phyloP scores from a whole-genome alignment of 2,113 vertebrate genomes.

The Sinocyclocheilus anophthalmus region DNA sequence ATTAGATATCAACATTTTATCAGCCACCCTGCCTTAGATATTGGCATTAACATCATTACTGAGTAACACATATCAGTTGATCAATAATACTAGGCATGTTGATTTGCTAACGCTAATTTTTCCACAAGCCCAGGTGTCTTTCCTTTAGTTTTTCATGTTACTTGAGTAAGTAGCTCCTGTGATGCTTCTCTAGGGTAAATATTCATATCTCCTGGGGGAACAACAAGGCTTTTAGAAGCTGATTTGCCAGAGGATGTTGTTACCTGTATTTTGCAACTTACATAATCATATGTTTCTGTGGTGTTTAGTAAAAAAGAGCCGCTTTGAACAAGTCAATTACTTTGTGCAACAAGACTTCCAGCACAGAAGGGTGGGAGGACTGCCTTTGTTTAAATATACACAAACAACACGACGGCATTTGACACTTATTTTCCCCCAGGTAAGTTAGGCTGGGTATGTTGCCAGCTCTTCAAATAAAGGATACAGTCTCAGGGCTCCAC shows the following conservation, averaged over 20 bases:
- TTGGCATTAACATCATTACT: neutral
- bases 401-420: neutral
- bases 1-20: neutral
- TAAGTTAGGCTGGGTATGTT: neutral
- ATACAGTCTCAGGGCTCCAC: constrained; percentile 97
- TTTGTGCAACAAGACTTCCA: constrained; percentile 10
- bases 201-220: constrained; percentile 25
- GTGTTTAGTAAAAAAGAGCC: neutral
- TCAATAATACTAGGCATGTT: neutral
- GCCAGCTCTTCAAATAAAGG: constrained; percentile 75
- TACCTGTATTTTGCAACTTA: constrained; percentile 4
- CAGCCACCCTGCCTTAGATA: neutral
- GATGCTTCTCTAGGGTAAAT: constrained; percentile 14
- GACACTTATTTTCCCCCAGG: neutral
- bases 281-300: neutral
- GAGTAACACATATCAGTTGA: neutral
- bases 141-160: neutral
- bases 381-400: constrained; percentile 5
- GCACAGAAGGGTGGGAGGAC: neutral
- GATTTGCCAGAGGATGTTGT: constrained; percentile 32
- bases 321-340: neutral
- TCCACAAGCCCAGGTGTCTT: neutral
- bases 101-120: neutral
- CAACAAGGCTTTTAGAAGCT: neutral
- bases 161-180: neutral